Evolutionary conservation across 1,140 invertebrate genomes (phyloP), one percentile per base, ranked within the genome.

Genomic region (Drosophila seguyi): DNA sequence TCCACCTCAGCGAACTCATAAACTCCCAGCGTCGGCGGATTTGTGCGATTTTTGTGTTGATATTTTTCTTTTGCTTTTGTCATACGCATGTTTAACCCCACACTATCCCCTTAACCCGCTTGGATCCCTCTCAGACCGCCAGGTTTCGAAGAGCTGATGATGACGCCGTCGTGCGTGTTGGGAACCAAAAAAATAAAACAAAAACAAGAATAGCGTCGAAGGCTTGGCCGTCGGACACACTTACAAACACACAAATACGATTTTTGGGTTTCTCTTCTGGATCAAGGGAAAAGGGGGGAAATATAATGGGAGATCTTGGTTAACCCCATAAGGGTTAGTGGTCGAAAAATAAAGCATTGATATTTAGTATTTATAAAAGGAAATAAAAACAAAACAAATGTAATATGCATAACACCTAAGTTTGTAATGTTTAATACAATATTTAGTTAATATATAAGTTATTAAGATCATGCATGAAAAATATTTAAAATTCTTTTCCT

Each of bases 211-310:
- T 67, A 86, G 61, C 60, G 57, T 27, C 36, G 60, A 79, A 59
- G 83, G 83, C 79, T 86, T 84, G 85, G 83, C 76, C 81, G 61
- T 52, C 11, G 77, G 55, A 52, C 71, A 84, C 71, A 84, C 59
- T 41, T 16, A 27, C 60, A 50, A 34, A 50, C 16, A 34, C 34
- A 67, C 39, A 36, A 39, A 71, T 45, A 67, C 18, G 5, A 18
- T 38, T 67, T 67, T 67, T 48, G 16, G 42, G 42, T 48, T 39
- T 67, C 14, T 34, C 4, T 34, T 60, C 6, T 53, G 14, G 50
- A 16, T 3, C 4, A 53, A 16, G 14, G 5, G 31, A 52, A 18
- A n/a, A 14, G 38, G 18, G 18, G 36, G 8, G n/a, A n/a, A 22
- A 41, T 25, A 7, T 18, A 42, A 59, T 16, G 27, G 7, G 38